Conservation (phyloP, 37 sponge, comb jelly and placozoan species). For the Cliona cf. orientalis region DNA sequence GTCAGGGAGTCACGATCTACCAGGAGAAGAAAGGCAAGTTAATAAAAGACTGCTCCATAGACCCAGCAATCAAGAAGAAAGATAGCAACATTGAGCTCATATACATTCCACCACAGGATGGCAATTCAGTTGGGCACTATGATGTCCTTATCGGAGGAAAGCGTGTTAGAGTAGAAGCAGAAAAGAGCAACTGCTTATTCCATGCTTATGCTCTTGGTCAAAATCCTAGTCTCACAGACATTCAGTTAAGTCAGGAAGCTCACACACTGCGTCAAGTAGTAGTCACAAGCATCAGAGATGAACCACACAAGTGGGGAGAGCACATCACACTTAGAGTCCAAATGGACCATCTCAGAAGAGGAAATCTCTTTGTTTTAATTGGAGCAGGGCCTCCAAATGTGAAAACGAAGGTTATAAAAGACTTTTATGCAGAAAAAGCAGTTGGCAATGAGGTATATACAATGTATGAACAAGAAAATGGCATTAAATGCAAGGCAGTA, state of each 20-base stretch:
- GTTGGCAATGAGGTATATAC: not conserved
- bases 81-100: not conserved
- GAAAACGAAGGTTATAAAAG: not conserved
- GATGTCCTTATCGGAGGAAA: not conserved
- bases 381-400: not conserved
- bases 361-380: not conserved
- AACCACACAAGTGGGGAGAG: not conserved
- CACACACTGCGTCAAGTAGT: not conserved
- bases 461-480: not conserved
- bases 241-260: not conserved
- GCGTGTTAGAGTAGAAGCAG: not conserved
- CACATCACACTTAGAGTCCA: not conserved
- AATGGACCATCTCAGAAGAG: not conserved
- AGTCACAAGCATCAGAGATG: not conserved
- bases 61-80: not conserved
- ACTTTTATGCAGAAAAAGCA: not conserved
- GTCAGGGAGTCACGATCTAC: not conserved
- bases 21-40: not conserved
- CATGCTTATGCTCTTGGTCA: not conserved
- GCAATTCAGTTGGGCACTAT: not conserved
- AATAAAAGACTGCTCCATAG: not conserved
- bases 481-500: not conserved
- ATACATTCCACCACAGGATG: not conserved
- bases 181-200: not conserved
- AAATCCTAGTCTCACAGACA: not conserved